Base-by-base conservation (phyloP, 2,888 invertebrate genomes). In the Harmothoe impar region DNA sequence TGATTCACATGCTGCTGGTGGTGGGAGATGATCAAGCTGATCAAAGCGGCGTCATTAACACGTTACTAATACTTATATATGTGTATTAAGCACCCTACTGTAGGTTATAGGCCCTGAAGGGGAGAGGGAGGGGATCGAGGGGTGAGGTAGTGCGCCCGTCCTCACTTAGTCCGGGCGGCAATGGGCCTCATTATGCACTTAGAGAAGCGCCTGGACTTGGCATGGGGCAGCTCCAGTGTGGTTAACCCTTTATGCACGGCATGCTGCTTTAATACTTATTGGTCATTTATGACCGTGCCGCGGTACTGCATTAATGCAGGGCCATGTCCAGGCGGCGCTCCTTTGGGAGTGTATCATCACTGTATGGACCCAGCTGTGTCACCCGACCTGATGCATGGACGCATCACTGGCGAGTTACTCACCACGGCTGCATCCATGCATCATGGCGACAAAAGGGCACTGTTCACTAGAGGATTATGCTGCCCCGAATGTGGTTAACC, bases 131-230 rank as follows among this genome's bases (percentile, higher is more conserved):
- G 20, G 77, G 5, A 25, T 77, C 3, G 7, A 77, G 43, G 43
- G 33, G 81, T 81, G 33, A 81, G 10, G 1, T 0, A 43, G 81
- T 81, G 81, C 81, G 35, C 10, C 43, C 43, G 3, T 43, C 43
- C 43, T 43, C 10, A 43, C 43, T 43, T 43, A 43, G 43, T 43
- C 43, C 25, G 31, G 77, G 29, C 25, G 31, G 77, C 29, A 77
- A 31, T 25, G 31, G 77, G 77, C 5, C 17, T 81, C 81, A 77
- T 77, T 77, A 81, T 81, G 81, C 20, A 81, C 81, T 81, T 81
- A 81, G 81, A 17, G 0, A 33, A 81, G 81, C 81, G 81, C 81
- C 72, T 33, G 81, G 81, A 81, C 81, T 81, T 81, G 81, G 81
- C 81, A 81, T 33, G 43, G 43, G 43, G 43, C 43, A 43, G 43